A percentile compares a stretch with the other conserved stretches of the same genome.
Conservation (phyloP, 2,113 vertebrate species). For the Maccullochella peelii region DNA sequence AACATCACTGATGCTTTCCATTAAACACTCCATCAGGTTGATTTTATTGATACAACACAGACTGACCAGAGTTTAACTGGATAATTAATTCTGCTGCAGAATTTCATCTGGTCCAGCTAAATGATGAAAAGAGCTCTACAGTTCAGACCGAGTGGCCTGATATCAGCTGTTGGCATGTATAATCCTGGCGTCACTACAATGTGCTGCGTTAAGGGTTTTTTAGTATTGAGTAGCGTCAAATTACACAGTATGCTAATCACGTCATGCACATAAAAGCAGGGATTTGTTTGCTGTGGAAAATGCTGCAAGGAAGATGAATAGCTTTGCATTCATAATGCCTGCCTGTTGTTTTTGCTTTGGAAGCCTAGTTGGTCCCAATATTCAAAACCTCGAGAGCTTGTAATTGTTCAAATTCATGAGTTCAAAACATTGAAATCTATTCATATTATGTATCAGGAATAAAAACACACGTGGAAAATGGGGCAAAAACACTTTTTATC, state of each 20-base stretch:
- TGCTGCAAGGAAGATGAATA: constrained; percentile 32
- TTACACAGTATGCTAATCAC: constrained; percentile 36
- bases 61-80: constrained; percentile 13
- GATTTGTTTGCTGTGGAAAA: constrained; percentile 27
- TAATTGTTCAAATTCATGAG: background rate
- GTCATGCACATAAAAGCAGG: background rate
- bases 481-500: background rate
- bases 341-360: background rate
- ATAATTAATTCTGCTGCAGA: constrained; percentile 48
- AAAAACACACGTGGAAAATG: background rate
- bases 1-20: background rate
- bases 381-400: background rate
- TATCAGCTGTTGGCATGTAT: constrained; percentile 12
- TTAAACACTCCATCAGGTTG: constrained; percentile 22
- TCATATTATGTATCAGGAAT: background rate
- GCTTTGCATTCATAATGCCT: constrained; percentile 25
- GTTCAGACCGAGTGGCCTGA: constrained; percentile 18
- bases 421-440: background rate
- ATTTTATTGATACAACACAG: constrained; percentile 48
- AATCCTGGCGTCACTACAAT: constrained; percentile 33
- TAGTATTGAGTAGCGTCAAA: constrained; percentile 36
- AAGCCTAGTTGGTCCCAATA: background rate
- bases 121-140: constrained; percentile 19
- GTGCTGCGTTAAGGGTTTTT: constrained; percentile 29
- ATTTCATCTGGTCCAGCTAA: constrained; percentile 19